A percentile compares a stretch with the other conserved stretches of the same genome.
Conservation (phyloP, 1,140 invertebrate species). For the Bicyclus anynana region DNA sequence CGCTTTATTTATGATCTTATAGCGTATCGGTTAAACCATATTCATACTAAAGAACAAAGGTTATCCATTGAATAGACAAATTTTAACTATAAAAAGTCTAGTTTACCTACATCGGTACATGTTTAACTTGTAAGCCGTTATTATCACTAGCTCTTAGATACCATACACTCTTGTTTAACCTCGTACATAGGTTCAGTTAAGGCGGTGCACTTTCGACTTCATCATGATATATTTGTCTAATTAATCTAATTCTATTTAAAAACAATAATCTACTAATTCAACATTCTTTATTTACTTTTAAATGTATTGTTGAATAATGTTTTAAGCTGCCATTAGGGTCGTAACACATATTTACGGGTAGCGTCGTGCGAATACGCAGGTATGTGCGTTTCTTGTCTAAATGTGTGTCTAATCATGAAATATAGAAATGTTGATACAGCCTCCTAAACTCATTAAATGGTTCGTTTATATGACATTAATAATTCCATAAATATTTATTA, state of each 20-base stretch:
- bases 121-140: conserved; percentile 9
- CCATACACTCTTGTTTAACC: conserved; percentile 5
- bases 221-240: not conserved
- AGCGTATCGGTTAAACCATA: conserved; percentile 4
- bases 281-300: not conserved
- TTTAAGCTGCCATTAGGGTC: not conserved
- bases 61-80: not conserved
- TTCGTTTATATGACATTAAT: too few relatives aligned
- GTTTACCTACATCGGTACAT: conserved; percentile 1
- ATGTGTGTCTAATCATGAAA: too few relatives aligned
- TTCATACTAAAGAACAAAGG: not conserved
- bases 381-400: too few relatives aligned
- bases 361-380: too few relatives aligned
- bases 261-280: not conserved
- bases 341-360: too few relatives aligned
- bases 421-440: too few relatives aligned
- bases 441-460: too few relatives aligned
- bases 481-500: too few relatives aligned
- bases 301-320: too few relatives aligned
- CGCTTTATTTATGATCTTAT: not conserved
- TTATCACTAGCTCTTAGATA: conserved; percentile 19
- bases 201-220: conserved; percentile 16
- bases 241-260: not conserved
- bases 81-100: not conserved
- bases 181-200: conserved; percentile 8